Evolutionary conservation across 92 coral and sea anemone genomes (phyloP), one percentile per base, ranked within the genome.

Genomic region (Pocillopora grandis): DNA sequence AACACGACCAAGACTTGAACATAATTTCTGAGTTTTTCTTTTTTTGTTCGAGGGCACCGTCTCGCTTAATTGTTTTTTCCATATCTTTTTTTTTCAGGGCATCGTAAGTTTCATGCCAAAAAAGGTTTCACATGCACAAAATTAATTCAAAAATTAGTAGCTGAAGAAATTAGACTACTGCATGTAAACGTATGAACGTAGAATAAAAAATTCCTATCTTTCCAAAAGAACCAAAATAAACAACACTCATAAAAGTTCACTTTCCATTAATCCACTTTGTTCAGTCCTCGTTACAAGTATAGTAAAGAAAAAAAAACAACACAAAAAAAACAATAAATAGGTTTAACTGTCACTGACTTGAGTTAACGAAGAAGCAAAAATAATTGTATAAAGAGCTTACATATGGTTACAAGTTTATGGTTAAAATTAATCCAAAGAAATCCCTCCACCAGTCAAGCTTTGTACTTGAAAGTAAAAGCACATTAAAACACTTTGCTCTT

Each of bases 251-350:
- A 66, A 21, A 16, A 33, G 75, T 16, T 10, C 23, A 69, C 59
- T 71, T 81, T 62, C 78, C 16, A 37, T 75, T 62, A 72, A 83
- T 83, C 86, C 86, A 83, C 86, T 74, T 83, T 83, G 86, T 83
- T 83, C 79, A 61, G 80, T 52, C 77, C 37, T 62, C 37, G 58
- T 80, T 36, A 42, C 52, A 42, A 42, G 52, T 19, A 80, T 27
- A 69, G 66, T 78, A 12, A 75, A 55, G 21, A 71, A 1, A 42
- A 8, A 8, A 42, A 71, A 21, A 8, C 17, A 21, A 57, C 16
- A 56, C 49, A 7, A 14, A 15, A 17, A 35, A 13, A 35, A 7
- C 16, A 48, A 68, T 27, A 10, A 18, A n/a, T 33, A 9, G 42
- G 73, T 23, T 10, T 3, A 2, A 48, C 36, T 23, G 13, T 68